Base-by-base conservation (phyloP, 2,113 vertebrate genomes). In the Gymnobelideus leadbeateri region DNA sequence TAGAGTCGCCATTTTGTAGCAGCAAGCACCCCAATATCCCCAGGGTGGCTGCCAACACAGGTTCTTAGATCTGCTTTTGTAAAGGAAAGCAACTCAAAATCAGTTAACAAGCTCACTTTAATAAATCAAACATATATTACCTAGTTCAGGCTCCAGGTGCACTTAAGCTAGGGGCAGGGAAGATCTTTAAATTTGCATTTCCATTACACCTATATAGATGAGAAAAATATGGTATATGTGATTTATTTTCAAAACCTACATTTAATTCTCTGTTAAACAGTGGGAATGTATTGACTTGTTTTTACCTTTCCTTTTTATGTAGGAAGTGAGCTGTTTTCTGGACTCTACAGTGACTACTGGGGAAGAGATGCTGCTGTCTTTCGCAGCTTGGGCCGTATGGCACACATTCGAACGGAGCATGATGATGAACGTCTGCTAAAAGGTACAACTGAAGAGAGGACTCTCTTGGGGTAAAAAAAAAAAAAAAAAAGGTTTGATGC, bases 311-410 rank as follows among this genome's bases (percentile, higher is more conserved):
- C 50, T 37, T 57, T 92, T 0, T 25, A 14, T 52, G 14, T 94
- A 99, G 99, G 99, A 95, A 99, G 98, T 47, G 99, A 99, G 89
- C 98, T 99, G 91, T 99, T 99, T 55, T 96, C 99, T 24, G 99
- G 99, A 16, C 99, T 99, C 91, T 99, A 99, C 97, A 99, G 99
- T 0, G 99, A 99, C 98, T 99, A 99, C 98, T 99, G 99, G 99
- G 99, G 99, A 94, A 99, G 99, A 43, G 99, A 99, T 0, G 99
- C 99, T 0, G 99, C 99, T 8, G 89, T 99, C 26, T 99, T 99
- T 97, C 98, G 99, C 92, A 98, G 98, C 94, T 97, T 98, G 43
- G 99, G 98, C 89, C 98, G 98, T 84, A 93, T 98, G 92, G 98
- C 98, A 0, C 99, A 99, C 89, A 99, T 99, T 0, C 99, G 99